Evolutionary conservation across 2,888 invertebrate species (phyloP).

Genomic region (Heteromurus nitidus): DNA sequence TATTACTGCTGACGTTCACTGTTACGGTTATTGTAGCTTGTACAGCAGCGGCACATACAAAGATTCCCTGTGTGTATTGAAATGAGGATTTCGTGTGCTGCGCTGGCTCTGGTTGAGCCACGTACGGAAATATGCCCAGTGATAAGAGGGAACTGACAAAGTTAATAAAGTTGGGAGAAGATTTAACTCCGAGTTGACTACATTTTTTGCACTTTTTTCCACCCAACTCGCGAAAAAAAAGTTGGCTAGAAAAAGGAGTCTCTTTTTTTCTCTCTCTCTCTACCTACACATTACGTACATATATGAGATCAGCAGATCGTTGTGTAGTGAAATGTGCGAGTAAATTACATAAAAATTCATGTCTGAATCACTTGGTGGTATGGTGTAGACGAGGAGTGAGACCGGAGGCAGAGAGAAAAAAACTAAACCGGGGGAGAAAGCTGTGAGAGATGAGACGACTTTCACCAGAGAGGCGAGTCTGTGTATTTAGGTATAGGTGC

Average conservation of each 20-base stretch:
- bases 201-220: slow-evolving; percentile 31
- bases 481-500: not conserved
- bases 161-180: slow-evolving; percentile 29
- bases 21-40: slow-evolving; percentile 37
- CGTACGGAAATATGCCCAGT: not conserved
- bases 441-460: not conserved
- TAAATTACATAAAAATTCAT: slow-evolving; percentile 45
- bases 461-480: not conserved
- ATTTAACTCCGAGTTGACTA: slow-evolving; percentile 7
- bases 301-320: not conserved
- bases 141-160: not conserved
- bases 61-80: not conserved
- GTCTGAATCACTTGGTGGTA: slow-evolving; percentile 25
- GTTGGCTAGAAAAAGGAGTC: not conserved
- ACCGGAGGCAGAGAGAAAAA: not conserved
- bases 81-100: slow-evolving; percentile 1
- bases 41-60: not conserved
- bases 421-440: not conserved
- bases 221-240: slow-evolving; percentile 9
- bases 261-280: not conserved
- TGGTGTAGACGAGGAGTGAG: not conserved
- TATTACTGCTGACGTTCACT: slow-evolving; percentile 28
- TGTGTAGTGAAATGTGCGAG: not conserved
- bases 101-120: not conserved
- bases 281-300: not conserved